Percentiles rank a stretch among this genome's conserved stretches.
phyloP scores from a whole-genome alignment of 1,140 invertebrate genomes.

The Drosophila pallidifrons region DNA sequence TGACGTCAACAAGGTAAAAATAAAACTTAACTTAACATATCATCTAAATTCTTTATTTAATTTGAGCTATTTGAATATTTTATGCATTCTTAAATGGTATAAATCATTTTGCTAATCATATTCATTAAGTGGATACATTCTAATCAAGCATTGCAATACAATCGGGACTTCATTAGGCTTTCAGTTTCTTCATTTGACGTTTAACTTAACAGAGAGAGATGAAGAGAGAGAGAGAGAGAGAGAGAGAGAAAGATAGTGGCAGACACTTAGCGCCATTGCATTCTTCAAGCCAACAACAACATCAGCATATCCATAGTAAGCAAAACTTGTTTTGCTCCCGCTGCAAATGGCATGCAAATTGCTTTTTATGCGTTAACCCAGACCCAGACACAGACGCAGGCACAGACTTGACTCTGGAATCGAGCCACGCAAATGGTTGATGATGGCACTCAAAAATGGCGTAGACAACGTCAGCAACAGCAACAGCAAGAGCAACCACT shows the following conservation, averaged over 20 bases:
- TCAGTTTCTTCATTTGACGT: constrained; percentile 47
- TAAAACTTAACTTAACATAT: not conserved
- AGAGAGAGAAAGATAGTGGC: constrained; percentile 29
- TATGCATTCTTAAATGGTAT: too few relatives aligned
- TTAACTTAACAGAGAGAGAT: constrained; percentile 44
- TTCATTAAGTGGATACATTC: not conserved
- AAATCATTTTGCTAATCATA: not conserved
- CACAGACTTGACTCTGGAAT: constrained; percentile 28
- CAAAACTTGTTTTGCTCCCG: constrained; percentile 69
- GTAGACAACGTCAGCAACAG: constrained; percentile 53
- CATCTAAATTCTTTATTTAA: too few relatives aligned
- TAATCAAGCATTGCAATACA: constrained; percentile 38
- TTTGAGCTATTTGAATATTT: too few relatives aligned
- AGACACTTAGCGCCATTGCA: constrained; percentile 72
- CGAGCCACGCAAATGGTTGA: constrained; percentile 62
- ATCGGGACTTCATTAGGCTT: constrained; percentile 32
- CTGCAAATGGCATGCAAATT: constrained; percentile 81
- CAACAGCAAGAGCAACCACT: constrained; percentile 11
- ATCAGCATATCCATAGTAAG: not conserved
- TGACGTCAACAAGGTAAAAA: constrained; percentile 10
- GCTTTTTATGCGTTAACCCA: constrained; percentile 78
- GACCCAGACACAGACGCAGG: not conserved
- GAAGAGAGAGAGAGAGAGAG: too few relatives aligned
- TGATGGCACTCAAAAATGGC: constrained; percentile 83
- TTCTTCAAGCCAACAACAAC: constrained; percentile 44